Base-by-base conservation (phyloP, 2,888 invertebrate species). In the Metopia argyrocephala region DNA sequence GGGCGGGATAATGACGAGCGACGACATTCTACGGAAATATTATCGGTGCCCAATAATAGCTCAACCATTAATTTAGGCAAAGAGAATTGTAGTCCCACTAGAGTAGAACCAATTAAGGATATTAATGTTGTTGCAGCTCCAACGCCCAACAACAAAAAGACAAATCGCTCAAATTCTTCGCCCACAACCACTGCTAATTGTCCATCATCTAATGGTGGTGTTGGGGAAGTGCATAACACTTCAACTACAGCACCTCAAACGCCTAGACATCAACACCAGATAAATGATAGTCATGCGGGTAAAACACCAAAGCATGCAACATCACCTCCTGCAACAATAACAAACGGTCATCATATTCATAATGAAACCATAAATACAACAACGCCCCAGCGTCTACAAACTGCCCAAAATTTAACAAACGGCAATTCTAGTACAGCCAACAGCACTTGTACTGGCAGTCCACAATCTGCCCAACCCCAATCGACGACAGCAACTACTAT, bases 11-110 rank as follows among this genome's bases (percentile, higher is more conserved):
- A 82, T 0, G 88, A 88, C 78, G 89, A 88, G 38, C 87, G 90
- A n/a, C 85, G 91, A 15, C 91, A 90, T 84, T 91, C 90, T 23
- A 88, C 89, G 7, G 91, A 91, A 85, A 87, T 90, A 78, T 85
- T 91, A 38, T 87, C 88, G 20, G 76, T 48, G 25, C 62, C 73
- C 9, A 76, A 70, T 38, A 64, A 59, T 21, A 83, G 62, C 38
- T 83, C 61, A 5, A 70, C 69, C 7, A 9, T 45, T 31, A 71
- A 69, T 70, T 71, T 83, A 50, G 83, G 86, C 5, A 88, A 88
- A 76, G 88, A 89, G 71, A 88, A 88, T 61, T 88, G 87, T 69
- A 90, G 86, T 82, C 86, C 89, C 50, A 84, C 85, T 5, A 76
- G 83, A 56, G 80, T 27, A 28, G 86, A 83, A 15, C 70, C 18